phyloP scores from a whole-genome alignment of 2,797 vertebrate genomes.

The Rachycentron canadum region DNA sequence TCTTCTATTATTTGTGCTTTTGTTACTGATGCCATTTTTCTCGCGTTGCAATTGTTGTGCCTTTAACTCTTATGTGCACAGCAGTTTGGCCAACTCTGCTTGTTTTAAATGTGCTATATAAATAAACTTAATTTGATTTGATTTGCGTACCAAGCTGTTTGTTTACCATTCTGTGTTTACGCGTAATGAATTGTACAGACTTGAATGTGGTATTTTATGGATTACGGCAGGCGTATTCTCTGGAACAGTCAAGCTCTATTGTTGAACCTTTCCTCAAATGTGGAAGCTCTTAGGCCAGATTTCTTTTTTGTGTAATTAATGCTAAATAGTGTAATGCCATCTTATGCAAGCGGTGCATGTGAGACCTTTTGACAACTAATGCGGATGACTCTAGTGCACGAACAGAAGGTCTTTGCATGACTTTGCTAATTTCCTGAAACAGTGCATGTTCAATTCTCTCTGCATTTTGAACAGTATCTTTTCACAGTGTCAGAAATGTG shows the following conservation, averaged over 20 bases:
- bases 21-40: background rate
- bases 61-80: background rate
- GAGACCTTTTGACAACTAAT: slow-evolving; percentile 29
- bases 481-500: background rate
- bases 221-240: slow-evolving; percentile 37
- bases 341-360: slow-evolving; percentile 33
- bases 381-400: slow-evolving; percentile 25
- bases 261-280: slow-evolving; percentile 35
- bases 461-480: background rate
- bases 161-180: slow-evolving; percentile 17
- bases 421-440: slow-evolving; percentile 24
- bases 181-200: slow-evolving; percentile 23
- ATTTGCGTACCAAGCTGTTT: slow-evolving; percentile 5
- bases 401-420: slow-evolving; percentile 24
- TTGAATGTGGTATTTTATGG: slow-evolving; percentile 24
- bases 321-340: slow-evolving; percentile 54
- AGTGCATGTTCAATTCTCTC: background rate
- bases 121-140: background rate
- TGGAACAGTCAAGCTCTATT: slow-evolving; percentile 42
- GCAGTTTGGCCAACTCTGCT: background rate
- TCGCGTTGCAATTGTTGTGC: background rate
- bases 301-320: slow-evolving; percentile 24
- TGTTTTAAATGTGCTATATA: background rate
- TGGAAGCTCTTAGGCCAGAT: slow-evolving; percentile 40
- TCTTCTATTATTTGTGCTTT: background rate